phyloP scores from a whole-genome alignment of 2,888 invertebrate genomes.

The Orchestes rusci region DNA sequence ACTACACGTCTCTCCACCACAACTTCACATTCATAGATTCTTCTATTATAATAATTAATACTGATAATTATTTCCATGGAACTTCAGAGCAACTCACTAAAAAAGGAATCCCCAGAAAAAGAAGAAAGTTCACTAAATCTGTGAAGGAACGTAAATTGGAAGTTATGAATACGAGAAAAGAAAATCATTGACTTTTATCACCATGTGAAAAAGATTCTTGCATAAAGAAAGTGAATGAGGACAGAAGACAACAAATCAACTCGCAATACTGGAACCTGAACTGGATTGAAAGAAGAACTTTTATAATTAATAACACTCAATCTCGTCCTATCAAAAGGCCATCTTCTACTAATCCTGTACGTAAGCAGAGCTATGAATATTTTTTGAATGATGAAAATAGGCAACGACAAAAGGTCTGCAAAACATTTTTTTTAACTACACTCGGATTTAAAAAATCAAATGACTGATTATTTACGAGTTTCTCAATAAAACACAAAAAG shows the following conservation, averaged over 20 bases:
- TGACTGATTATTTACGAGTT: background rate
- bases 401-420: background rate
- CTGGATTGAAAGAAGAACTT: background rate
- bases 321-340: too few relatives aligned
- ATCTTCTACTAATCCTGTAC: too few relatives aligned
- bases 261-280: background rate
- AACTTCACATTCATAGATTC: too few relatives aligned
- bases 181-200: conserved; percentile 1
- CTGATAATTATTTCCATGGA: too few relatives aligned
- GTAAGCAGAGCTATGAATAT: background rate
- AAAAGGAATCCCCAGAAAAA: background rate
- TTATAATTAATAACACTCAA: background rate
- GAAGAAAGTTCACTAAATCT: background rate
- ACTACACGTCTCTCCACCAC: too few relatives aligned
- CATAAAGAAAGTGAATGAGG: background rate
- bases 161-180: background rate
- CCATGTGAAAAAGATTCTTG: background rate
- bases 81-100: too few relatives aligned
- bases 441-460: conserved; percentile 1
- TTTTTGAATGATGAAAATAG: background rate
- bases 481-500: too few relatives aligned
- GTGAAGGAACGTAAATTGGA: background rate
- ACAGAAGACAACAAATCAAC: background rate
- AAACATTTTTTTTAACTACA: conserved; percentile 2
- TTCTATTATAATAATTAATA: too few relatives aligned